Evolutionary conservation across 2,797 vertebrate genomes (phyloP).

Genomic region (Melanotaenia parkinsoni): DNA sequence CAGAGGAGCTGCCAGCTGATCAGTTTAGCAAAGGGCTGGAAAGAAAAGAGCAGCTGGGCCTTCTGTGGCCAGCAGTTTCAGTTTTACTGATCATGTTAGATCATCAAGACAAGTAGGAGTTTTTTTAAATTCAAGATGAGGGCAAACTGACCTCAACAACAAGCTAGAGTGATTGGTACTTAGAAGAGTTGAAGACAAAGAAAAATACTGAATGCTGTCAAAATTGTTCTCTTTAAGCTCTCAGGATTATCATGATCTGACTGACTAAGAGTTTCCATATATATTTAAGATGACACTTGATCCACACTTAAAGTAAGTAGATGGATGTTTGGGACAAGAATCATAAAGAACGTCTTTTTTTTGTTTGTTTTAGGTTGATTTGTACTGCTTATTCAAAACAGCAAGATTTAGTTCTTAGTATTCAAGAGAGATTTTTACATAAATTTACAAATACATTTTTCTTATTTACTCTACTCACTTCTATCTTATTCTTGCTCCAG

Average conservation of each 20-base stretch:
- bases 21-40: neutral
- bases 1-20: constrained; percentile 1
- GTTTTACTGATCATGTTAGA: constrained; percentile 4
- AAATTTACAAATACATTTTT: neutral
- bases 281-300: neutral
- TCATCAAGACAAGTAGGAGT: neutral
- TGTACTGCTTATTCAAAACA: neutral
- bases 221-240: neutral
- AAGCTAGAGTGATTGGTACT: neutral
- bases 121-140: neutral
- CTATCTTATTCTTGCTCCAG: constrained; percentile 13
- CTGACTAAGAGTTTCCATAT: neutral
- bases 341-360: neutral
- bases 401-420: neutral
- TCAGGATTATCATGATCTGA: neutral
- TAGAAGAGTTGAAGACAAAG: neutral
- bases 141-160: neutral
- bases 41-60: neutral
- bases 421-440: neutral
- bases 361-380: neutral
- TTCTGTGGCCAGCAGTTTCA: neutral
- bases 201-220: too few species aligned
- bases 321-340: too few species aligned
- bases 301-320: too few species aligned
- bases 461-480: constrained; percentile 10